Base-by-base conservation (phyloP, 2,888 invertebrate species). In the Lepidochitona cinerea region DNA sequence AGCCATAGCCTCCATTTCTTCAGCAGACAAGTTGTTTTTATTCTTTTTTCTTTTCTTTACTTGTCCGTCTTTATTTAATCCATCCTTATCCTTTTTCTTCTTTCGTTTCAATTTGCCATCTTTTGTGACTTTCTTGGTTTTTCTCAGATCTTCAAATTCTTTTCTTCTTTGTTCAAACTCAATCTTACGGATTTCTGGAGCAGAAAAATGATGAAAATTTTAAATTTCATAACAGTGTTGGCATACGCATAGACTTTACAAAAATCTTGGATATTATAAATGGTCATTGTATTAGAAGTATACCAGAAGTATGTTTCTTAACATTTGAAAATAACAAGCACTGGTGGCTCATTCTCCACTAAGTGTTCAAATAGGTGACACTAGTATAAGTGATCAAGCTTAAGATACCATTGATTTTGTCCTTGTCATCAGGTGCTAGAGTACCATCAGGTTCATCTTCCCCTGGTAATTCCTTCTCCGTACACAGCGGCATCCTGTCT, bases 1-100 rank as follows among this genome's bases (percentile, higher is more conserved):
- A 23, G 81, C 80, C 49, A 82, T 79, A 65, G 77, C 79, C 71
- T 86, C 87, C 14, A 83, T 71, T 68, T 85, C 85, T 49, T 84
- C 83, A 37, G 74, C 76, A 9, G 70, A 71, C 95, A 85, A 96
- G 95, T 88, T 96, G 95, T 89, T 96, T 95, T 85, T 95, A 94
- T 64, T 95, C 93, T 79, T 95, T 92, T 87, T 95, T 94, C 75
- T 94, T 72, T 81, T 80, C 92, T 88, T 95, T 95, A 82, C 95
- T 92, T 78, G 92, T 88, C 89, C 92, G 92, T 75, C 73, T 32
- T 72, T 66, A 36, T 71, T 37, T 52, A 37, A 26, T 18, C 53
- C 49, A 41, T 74, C 70, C 66, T 71, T 71, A 23, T 71, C 37
- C 64, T 71, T 71, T n/a, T 65, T 59, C 37, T 59, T 37, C 37